Percentiles rank a stretch among this genome's conserved stretches.
phyloP scores from a whole-genome alignment of 2,888 invertebrate species.

The Minunthozetes semirufus region DNA sequence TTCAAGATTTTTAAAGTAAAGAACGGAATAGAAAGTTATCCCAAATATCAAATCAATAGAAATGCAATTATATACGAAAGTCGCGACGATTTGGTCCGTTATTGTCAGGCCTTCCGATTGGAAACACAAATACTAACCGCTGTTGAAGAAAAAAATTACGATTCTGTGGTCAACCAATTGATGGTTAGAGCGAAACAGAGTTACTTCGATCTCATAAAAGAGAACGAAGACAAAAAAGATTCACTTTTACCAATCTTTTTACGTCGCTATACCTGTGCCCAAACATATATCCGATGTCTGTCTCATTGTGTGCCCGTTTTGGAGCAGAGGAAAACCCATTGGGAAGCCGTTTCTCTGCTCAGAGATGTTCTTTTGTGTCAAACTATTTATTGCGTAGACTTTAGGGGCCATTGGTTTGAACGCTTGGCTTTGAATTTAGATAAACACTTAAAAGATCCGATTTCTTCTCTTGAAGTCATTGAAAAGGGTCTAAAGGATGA shows the following conservation, averaged over 20 bases:
- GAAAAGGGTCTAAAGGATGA: slow-evolving; percentile 47
- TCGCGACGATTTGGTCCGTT: slow-evolving; percentile 48
- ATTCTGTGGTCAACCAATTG: slow-evolving; percentile 44
- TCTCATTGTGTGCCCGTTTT: slow-evolving; percentile 51
- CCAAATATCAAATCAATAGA: slow-evolving; percentile 48
- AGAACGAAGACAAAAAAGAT: slow-evolving; percentile 33
- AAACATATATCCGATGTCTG: slow-evolving; percentile 49
- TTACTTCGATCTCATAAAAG: not conserved
- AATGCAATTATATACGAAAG: slow-evolving; percentile 47
- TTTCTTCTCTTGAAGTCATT: slow-evolving; percentile 48
- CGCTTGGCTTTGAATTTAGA: slow-evolving; percentile 60
- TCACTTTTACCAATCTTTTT: slow-evolving; percentile 53
- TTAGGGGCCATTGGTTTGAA: slow-evolving; percentile 54
- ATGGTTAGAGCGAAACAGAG: slow-evolving; percentile 40
- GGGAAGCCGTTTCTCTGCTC: slow-evolving; percentile 54
- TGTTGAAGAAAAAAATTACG: slow-evolving; percentile 47
- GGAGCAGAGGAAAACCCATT: slow-evolving; percentile 51
- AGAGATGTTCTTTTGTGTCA: slow-evolving; percentile 53
- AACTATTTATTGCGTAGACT: slow-evolving; percentile 47
- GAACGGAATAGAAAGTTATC: slow-evolving; percentile 50
- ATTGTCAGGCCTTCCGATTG: slow-evolving; percentile 44
- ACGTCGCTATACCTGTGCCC: slow-evolving; percentile 56
- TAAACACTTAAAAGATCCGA: slow-evolving; percentile 51
- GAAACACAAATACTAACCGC: slow-evolving; percentile 46
- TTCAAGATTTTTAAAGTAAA: slow-evolving; percentile 50